These are phyloP conservation scores for Lophura nycthemera DNA, from an alignment of 2,113 vertebrate genomes.

Conservation along the genomic window DNA sequence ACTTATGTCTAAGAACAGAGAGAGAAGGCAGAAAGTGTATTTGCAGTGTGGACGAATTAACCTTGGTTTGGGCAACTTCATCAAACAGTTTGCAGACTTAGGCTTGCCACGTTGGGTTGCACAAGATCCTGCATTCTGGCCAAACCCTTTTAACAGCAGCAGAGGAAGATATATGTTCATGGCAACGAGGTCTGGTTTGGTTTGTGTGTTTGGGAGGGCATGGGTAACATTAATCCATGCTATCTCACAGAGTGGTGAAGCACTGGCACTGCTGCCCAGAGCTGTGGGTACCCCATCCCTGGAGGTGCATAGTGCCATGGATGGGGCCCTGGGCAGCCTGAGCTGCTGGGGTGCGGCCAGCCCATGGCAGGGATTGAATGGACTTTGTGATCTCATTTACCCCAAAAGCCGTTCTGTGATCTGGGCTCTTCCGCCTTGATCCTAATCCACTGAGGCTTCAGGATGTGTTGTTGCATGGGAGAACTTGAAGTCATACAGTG, in stretches of 20 bases:
- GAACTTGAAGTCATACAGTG: background rate
- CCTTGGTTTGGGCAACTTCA: background rate
- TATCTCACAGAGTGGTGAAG: background rate
- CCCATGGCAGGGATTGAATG: too few species aligned
- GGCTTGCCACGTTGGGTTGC: rapidly evolving
- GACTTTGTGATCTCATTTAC: too few species aligned
- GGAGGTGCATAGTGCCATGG: too few species aligned
- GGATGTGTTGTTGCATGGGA: background rate
- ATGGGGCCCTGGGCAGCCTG: too few species aligned
- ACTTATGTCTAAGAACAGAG: background rate
- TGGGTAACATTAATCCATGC: background rate
- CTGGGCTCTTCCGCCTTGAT: background rate
- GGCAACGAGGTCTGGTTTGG: background rate
- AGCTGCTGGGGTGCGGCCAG: too few species aligned
- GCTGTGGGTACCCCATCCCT: too few species aligned
- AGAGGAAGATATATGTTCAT: background rate
- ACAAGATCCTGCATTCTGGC: background rate
- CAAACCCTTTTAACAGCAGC: background rate
- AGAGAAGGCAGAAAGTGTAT: background rate
- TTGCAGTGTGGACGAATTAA: constrained; percentile 21
- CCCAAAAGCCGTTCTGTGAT: too few species aligned
- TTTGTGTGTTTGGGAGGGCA: background rate
- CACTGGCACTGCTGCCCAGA: too few species aligned
- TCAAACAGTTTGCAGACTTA: background rate
- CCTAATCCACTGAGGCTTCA: background rate